Evolutionary conservation across 2,797 vertebrate genomes (phyloP).

Genomic region (Coilia nasus): DNA sequence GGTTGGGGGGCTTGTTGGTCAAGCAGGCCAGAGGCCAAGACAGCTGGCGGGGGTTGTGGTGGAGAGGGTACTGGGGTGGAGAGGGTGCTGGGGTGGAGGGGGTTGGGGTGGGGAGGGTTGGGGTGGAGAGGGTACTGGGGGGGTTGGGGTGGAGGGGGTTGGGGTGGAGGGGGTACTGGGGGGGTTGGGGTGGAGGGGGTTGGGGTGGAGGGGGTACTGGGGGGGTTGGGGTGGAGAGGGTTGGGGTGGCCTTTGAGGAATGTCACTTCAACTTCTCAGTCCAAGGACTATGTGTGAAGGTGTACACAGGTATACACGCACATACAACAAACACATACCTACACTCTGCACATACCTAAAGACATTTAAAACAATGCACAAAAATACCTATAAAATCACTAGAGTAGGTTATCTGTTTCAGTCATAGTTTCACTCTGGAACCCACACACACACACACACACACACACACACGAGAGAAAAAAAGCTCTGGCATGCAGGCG

Average conservation of each 20-base stretch:
- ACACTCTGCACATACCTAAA: too few relatives aligned
- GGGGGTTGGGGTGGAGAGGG: too few relatives aligned
- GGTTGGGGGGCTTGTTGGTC: background rate
- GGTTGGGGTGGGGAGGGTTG: too few relatives aligned
- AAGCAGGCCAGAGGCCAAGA: constrained; percentile 5
- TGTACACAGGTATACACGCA: background rate
- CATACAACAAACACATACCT: too few relatives aligned
- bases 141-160: too few relatives aligned
- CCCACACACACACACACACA: constrained; percentile 33
- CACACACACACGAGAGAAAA: constrained; percentile 67
- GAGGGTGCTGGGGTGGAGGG: background rate
- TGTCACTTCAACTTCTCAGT: constrained; percentile 31
- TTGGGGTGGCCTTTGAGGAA: background rate
- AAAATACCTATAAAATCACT: too few relatives aligned
- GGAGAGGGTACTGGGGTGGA: background rate
- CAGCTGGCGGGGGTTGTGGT: background rate
- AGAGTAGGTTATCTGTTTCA: too few relatives aligned
- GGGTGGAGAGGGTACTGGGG: too few relatives aligned
- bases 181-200: too few relatives aligned
- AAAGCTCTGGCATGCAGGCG: constrained; percentile 73
- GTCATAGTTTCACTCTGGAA: background rate
- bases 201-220: too few relatives aligned
- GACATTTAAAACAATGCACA: too few relatives aligned
- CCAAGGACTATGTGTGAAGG: background rate
- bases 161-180: too few relatives aligned